These are phyloP conservation scores for Tokudaia tokunoshimensis DNA, from an alignment of 2,797 vertebrate species.

Conservation along the genomic window DNA sequence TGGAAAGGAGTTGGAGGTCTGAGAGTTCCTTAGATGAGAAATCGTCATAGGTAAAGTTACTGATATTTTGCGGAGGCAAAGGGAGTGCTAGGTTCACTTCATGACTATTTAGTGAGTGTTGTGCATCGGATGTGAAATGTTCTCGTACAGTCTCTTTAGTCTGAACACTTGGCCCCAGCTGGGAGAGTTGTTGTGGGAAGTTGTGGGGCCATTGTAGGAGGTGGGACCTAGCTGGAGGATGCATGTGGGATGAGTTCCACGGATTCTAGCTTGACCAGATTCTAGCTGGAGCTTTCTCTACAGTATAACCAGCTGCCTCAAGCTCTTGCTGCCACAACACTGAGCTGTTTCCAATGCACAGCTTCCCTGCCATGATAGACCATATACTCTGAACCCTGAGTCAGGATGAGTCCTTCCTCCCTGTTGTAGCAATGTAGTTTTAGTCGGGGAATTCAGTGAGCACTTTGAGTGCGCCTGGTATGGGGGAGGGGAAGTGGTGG, in stretches of 20 bases:
- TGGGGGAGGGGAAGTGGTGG: fast-evolving
- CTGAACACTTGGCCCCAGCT: neutral
- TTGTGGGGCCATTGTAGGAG: neutral
- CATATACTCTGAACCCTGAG: neutral
- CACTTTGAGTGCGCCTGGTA: neutral
- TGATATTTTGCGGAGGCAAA: slow-evolving; percentile 4
- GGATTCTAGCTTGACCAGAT: neutral
- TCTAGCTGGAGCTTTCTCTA: neutral
- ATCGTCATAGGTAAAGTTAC: neutral
- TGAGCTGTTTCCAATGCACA: neutral
- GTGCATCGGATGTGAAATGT: neutral
- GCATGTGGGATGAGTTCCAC: too few relatives aligned
- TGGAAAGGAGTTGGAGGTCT: slow-evolving; percentile 35
- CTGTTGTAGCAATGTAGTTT: neutral
- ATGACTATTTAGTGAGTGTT: neutral
- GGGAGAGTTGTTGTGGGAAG: neutral
- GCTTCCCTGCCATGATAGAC: neutral
- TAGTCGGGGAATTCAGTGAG: neutral
- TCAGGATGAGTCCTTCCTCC: neutral
- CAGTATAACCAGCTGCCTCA: neutral
- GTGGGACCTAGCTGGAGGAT: too few relatives aligned
- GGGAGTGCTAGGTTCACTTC: neutral
- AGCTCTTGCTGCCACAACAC: neutral
- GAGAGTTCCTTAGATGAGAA: slow-evolving; percentile 10
- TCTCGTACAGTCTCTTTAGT: neutral